phyloP scores from a whole-genome alignment of 1,140 invertebrate species.

The Oppia nitens region DNA sequence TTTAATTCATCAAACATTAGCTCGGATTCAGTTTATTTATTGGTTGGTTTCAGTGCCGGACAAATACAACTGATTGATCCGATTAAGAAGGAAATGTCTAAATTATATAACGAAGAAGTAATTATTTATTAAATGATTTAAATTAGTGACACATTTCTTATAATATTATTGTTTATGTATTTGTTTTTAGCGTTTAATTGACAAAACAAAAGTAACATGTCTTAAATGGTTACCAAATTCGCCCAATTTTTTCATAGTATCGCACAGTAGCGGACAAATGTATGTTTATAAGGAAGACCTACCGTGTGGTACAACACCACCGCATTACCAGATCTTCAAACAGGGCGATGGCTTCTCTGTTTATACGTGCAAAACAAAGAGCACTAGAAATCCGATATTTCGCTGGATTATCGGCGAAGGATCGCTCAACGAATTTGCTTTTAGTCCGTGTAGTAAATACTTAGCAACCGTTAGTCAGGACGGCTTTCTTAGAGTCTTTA shows the following conservation, averaged over 20 bases:
- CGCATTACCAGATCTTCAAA: slow-evolving; percentile 84
- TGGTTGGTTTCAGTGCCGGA: slow-evolving; percentile 93
- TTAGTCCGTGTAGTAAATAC: slow-evolving; percentile 82
- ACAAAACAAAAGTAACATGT: slow-evolving; percentile 97
- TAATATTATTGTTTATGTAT: too few species aligned
- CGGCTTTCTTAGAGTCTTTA: slow-evolving; percentile 87
- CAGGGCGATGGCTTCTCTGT: slow-evolving; percentile 83
- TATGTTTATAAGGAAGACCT: slow-evolving; percentile 96
- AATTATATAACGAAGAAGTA: slow-evolving; percentile 95
- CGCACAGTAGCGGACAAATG: slow-evolving; percentile 88
- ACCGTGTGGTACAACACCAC: slow-evolving; percentile 57
- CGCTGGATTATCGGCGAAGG: slow-evolving; percentile 58
- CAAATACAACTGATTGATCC: slow-evolving; percentile 94
- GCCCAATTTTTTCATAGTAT: slow-evolving; percentile 76
- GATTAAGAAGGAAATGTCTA: slow-evolving; percentile 82
- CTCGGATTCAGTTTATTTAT: slow-evolving; percentile 55
- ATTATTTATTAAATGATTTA: slow-evolving; percentile 21
- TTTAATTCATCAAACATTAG: slow-evolving; percentile 74
- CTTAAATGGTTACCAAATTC: slow-evolving; percentile 91
- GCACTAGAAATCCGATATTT: slow-evolving; percentile 84
- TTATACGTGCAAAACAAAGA: slow-evolving; percentile 90
- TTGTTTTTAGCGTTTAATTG: slow-evolving; percentile 92
- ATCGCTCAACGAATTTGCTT: slow-evolving; percentile 90
- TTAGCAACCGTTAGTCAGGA: slow-evolving; percentile 87
- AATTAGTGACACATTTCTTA: slow-evolving; percentile 5